Evolutionary conservation across 2,888 invertebrate species (phyloP).

Genomic region (Tetranychus truncatus): DNA sequence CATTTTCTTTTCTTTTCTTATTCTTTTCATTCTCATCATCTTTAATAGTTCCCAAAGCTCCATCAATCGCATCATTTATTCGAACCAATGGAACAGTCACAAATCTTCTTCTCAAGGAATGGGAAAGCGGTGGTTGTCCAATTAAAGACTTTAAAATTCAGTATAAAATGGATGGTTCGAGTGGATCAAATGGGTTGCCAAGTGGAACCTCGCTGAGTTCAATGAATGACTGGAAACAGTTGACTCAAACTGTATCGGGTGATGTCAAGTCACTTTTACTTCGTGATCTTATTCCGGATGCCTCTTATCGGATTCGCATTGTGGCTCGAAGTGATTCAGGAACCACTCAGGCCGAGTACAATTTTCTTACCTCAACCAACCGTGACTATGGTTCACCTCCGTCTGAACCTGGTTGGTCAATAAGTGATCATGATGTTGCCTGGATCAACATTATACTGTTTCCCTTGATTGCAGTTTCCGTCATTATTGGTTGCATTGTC

Average conservation of each 20-base stretch:
- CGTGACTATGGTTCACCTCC: neutral
- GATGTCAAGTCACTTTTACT: conserved; percentile 17
- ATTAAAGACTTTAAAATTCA: conserved; percentile 30
- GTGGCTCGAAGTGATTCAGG: conserved; percentile 47
- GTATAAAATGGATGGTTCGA: conserved; percentile 30
- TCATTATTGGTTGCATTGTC: conserved; percentile 7
- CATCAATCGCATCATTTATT: conserved; percentile 26
- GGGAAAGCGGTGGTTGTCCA: conserved; percentile 32
- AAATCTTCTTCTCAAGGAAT: conserved; percentile 31
- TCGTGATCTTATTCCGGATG: conserved; percentile 30
- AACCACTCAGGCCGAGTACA: conserved; percentile 41
- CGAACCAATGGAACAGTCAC: conserved; percentile 32
- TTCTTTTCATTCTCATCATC: too few species aligned
- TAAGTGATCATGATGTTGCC: neutral
- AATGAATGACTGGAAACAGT: conserved; percentile 21
- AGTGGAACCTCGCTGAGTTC: too few species aligned
- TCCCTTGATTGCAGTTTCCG: neutral
- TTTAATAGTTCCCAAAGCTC: conserved; percentile 31
- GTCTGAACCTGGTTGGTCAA: neutral
- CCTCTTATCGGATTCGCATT: conserved; percentile 36
- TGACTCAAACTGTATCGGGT: conserved; percentile 30
- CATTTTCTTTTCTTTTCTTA: neutral
- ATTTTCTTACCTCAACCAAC: conserved; percentile 37
- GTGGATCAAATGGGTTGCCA: neutral
- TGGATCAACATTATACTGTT: conserved; percentile 1